phyloP scores from a whole-genome alignment of 2,888 invertebrate species.

The Hecatera dysodea region DNA sequence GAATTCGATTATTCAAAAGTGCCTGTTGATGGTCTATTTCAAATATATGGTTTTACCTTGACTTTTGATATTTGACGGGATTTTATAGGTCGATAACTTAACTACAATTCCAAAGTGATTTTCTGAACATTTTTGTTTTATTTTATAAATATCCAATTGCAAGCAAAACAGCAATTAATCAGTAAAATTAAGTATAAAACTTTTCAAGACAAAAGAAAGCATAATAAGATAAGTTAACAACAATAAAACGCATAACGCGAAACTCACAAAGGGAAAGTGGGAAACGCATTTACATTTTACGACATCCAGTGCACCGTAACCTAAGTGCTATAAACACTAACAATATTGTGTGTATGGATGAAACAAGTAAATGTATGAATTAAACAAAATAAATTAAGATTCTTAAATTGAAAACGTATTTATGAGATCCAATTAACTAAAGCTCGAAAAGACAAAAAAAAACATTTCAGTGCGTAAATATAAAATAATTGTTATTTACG shows the following conservation, averaged over 20 bases:
- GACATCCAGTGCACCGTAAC: slow-evolving; percentile 59
- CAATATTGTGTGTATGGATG: background rate
- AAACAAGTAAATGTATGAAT: background rate
- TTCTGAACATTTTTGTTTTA: too few relatives aligned
- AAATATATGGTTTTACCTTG: too few relatives aligned
- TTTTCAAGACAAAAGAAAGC: background rate
- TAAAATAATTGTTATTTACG: too few relatives aligned
- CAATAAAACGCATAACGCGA: slow-evolving; percentile 51
- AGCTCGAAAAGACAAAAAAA: too few relatives aligned
- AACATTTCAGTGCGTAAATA: too few relatives aligned
- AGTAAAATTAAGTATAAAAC: too few relatives aligned
- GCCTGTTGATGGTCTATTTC: background rate
- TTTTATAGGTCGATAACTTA: background rate
- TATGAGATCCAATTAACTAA: too few relatives aligned
- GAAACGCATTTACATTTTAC: slow-evolving; percentile 64
- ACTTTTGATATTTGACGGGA: too few relatives aligned
- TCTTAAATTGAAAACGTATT: too few relatives aligned
- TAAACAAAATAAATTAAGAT: background rate
- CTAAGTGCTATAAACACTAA: slow-evolving; percentile 46
- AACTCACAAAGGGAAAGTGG: slow-evolving; percentile 60
- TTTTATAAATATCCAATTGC: too few relatives aligned
- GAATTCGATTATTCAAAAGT: background rate
- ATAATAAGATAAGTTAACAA: slow-evolving; percentile 44
- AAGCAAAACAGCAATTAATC: too few relatives aligned
- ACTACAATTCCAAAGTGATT: too few relatives aligned